Evolutionary conservation across 2,888 invertebrate species (phyloP), one percentile per base, ranked within the genome.

Genomic region (Brassicogethes aeneus): DNA sequence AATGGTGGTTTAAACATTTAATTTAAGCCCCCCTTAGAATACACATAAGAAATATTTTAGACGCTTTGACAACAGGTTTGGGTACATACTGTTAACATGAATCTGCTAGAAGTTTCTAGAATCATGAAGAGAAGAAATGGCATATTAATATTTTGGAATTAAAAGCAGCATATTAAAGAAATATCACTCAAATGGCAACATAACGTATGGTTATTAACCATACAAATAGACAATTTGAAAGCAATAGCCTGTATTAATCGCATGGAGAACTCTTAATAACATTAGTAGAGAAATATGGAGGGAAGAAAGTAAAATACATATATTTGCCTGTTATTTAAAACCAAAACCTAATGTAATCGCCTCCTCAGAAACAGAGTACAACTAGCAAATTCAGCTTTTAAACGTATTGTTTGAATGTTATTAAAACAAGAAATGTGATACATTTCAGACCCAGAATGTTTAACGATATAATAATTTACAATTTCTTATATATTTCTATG

Each of bases 381-480:
- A 29, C 35, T 45, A 5, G n/a, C 14, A 5, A 5, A 3, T 12
- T n/a, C 10, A 17, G 34, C 31, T 10, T 46, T 47, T 37, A 16
- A 37, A 16, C 2, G 37, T 17, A 48, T n/a, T n/a, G n/a, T 37
- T 55, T 3, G 55, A 55, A 42, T 53, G 55, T 5, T 48, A 49
- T 1, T 38, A 41, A 10, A 36, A 39, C 3, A 56, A 56, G 12
- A 56, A 57, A 42, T 56, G 53, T 17, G 10, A 37, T 16, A 48
- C 41, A 33, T 55, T 43, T 17, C 35, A 35, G 50, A 54, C 34
- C 54, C 54, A 1, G 41, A 45, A 3, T 44, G 52, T 0, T 13
- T 38, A 1, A 43, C 42, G 1, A 37, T 55, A 1, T 52, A 55
- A 23, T 54, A 55, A 0, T 55, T 56, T 37, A 57, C 48, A 14